A percentile compares a stretch with the other conserved stretches of the same genome.
phyloP scores from a whole-genome alignment of 2,797 vertebrate species.

The Cichlasoma orientale region DNA sequence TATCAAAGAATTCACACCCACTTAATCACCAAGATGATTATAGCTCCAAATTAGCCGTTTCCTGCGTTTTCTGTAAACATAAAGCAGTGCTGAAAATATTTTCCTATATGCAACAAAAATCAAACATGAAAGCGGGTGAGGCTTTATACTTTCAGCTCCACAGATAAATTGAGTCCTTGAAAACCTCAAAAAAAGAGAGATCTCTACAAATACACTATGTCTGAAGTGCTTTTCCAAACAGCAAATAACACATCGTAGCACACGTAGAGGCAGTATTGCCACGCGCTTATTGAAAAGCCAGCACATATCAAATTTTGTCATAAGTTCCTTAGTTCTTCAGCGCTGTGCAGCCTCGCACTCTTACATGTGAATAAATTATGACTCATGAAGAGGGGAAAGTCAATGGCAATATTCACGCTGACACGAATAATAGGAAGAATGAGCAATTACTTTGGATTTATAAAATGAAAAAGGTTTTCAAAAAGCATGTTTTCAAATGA shows the following conservation, averaged over 20 bases:
- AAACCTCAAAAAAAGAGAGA: neutral
- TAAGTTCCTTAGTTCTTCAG: slow-evolving; percentile 18
- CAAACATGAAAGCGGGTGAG: neutral
- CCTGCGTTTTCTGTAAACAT: neutral
- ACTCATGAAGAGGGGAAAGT: slow-evolving; percentile 47
- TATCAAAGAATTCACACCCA: neutral
- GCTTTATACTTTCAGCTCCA: neutral
- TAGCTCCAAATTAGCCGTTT: neutral
- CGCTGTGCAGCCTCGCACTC: slow-evolving; percentile 11
- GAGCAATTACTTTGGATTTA: slow-evolving; percentile 41
- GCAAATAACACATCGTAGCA: neutral
- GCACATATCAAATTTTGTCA: slow-evolving; percentile 20
- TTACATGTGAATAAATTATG: slow-evolving; percentile 32
- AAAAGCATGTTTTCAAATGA: slow-evolving; percentile 18
- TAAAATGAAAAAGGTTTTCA: slow-evolving; percentile 25
- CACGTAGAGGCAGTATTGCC: neutral
- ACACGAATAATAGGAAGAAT: slow-evolving; percentile 14
- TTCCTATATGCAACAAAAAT: neutral
- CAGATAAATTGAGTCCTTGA: neutral
- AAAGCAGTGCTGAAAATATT: neutral
- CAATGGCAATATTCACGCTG: slow-evolving; percentile 26
- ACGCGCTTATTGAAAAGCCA: slow-evolving; percentile 29
- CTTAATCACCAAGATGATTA: slow-evolving; percentile 1
- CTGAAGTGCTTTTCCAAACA: slow-evolving; percentile 13
- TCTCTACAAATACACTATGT: neutral